Conservation (phyloP, 1,140 invertebrate species). For the Bombus soroeensis region DNA sequence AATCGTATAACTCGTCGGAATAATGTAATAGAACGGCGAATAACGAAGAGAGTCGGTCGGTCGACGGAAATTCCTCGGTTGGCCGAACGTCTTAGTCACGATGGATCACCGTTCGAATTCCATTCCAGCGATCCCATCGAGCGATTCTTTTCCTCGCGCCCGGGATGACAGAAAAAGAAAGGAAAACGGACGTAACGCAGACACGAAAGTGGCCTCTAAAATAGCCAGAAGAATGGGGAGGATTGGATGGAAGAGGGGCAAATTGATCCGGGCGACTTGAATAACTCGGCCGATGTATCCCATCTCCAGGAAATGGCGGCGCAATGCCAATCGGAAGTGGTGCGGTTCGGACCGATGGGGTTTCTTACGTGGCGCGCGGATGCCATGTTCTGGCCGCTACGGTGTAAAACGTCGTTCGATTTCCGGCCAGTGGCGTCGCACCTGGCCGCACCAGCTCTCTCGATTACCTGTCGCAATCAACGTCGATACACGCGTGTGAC, state of each 20-base stretch:
- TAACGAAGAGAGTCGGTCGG: neutral
- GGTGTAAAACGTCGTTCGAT: constrained; percentile 53
- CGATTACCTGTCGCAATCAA: neutral
- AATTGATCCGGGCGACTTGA: neutral
- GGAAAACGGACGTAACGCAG: constrained; percentile 12
- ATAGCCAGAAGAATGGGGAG: constrained; percentile 8
- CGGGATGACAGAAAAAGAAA: neutral
- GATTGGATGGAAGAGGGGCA: neutral
- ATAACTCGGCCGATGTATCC: constrained; percentile 8
- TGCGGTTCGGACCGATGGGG: neutral
- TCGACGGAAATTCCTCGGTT: neutral
- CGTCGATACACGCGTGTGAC: neutral
- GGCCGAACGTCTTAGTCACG: neutral
- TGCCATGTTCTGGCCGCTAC: constrained; percentile 4
- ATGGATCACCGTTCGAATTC: neutral
- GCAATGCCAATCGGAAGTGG: constrained; percentile 40
- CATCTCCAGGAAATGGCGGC: constrained; percentile 44
- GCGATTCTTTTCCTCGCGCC: neutral
- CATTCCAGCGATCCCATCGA: neutral
- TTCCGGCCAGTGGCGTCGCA: constrained; percentile 24
- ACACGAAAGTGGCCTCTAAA: constrained; percentile 1
- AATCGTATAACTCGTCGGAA: neutral
- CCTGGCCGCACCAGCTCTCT: neutral
- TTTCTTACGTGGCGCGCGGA: constrained; percentile 50
- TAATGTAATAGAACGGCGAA: neutral